Base-by-base conservation (phyloP, 1,140 invertebrate species). In the Calliopsis andreniformis region DNA sequence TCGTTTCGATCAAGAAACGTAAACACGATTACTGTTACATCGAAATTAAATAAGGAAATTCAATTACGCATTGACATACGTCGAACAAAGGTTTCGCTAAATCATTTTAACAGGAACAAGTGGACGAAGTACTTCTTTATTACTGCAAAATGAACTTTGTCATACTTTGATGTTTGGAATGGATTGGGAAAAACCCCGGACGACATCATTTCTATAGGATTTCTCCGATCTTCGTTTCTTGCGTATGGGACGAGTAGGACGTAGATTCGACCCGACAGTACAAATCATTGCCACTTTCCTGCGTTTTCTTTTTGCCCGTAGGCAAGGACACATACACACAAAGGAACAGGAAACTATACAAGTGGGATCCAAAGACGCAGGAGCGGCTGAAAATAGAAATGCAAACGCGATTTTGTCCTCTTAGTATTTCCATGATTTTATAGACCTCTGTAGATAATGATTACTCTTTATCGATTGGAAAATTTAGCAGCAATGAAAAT, bases 161-260 rank as follows among this genome's bases (percentile, higher is more conserved):
- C 3, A 25, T 4, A 25, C 18, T 18, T 35, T 32, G 62, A 20
- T 25, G 12, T 61, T 45, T 12, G 16, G 53, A 45, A 35, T 2
- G 8, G 25, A n/a, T 20, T 28, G 56, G 55, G 68, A 30, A 72
- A 80, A 80, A 79, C 47, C 76, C 67, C 14, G 25, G 32, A 16
- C 16, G 35, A 0, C 30, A 43, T 30, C 16, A 4, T 16, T 25
- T 28, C 49, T 25, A 49, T 35, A 25, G 53, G 6, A 64, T 51
- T 10, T 30, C 10, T 59, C 25, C 16, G 59, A 35, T 42, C 23
- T 55, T 61, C 55, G 32, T 39, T 55, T 42, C 30, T n/a, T 1
- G 10, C 7, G 1, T 10, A 0, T 7, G 16, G n/a, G n/a, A 43
- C 1, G n/a, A 43, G 10, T 8, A 18, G n/a, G 23, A 63, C 1